A percentile compares a stretch with the other conserved stretches of the same genome.
phyloP scores from a whole-genome alignment of 35 echinoderm and acorn worm genomes.

The Ophiothrix spiculata region DNA sequence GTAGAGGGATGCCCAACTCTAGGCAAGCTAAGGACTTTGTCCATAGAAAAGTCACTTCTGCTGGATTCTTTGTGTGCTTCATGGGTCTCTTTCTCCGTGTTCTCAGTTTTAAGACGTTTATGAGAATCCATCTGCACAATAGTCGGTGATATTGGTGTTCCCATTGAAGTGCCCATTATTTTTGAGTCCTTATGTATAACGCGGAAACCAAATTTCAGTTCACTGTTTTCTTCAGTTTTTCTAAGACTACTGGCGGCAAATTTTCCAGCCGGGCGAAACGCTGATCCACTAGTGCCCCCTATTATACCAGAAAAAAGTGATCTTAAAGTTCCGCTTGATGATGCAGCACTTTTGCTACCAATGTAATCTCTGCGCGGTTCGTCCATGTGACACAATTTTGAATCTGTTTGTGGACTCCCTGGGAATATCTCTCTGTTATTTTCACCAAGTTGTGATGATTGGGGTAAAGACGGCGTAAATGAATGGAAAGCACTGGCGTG shows the following conservation, averaged over 20 bases:
- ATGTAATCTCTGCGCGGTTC: background rate
- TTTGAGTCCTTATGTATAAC: slow-evolving; percentile 21
- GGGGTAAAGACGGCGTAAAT: background rate
- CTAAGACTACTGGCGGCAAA: background rate
- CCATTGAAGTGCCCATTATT: background rate
- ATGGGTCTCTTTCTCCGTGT: background rate
- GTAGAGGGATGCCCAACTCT: background rate
- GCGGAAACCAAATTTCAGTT: slow-evolving; percentile 19
- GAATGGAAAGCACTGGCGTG: slow-evolving; percentile 15
- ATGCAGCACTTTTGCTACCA: background rate
- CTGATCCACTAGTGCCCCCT: background rate
- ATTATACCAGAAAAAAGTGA: background rate
- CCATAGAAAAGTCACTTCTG: background rate
- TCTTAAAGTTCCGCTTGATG: background rate
- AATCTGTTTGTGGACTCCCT: background rate
- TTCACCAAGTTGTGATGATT: background rate
- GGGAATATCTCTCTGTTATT: background rate
- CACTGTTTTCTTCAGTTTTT: background rate
- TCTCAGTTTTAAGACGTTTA: background rate
- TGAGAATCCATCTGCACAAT: no score
- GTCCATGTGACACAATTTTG: slow-evolving; percentile 3
- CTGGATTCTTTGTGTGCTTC: background rate
- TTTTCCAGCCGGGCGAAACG: slow-evolving; percentile 15
- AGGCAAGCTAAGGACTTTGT: slow-evolving; percentile 25
- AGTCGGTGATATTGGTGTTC: background rate